Base-by-base conservation (phyloP, 2,888 invertebrate genomes). In the Conistra vaccinii region DNA sequence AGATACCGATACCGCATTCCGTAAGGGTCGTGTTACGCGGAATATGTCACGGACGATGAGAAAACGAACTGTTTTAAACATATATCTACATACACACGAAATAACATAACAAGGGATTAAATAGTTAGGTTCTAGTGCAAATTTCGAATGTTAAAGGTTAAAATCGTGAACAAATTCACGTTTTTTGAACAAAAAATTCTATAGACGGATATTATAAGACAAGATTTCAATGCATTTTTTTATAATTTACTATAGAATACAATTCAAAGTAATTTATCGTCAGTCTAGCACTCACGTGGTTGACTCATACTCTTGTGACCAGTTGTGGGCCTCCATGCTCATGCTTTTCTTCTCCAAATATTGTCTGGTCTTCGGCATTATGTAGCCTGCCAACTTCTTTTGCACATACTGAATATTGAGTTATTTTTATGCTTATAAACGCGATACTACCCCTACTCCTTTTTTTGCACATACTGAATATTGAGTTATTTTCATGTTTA, bases 1-100 rank as follows among this genome's bases (percentile, higher is more conserved):
- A 83, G 67, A 80, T 69, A 80, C 68, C 69, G 67, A 80, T 69
- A 80, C 68, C 69, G 70, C 87, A 84, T 86, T 79, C 77, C 70
- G 29, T 23, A 32, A 75, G 80, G 80, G 70, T 86, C 83, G 80
- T 57, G 67, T 85, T 86, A 69, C 85, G 70, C 4, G 35, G 71
- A 72, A 75, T 78, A 76, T 65, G 84, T 80, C 76, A 73, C 53
- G 61, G 69, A 57, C 58, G 68, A 76, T 76, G 74, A 66, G 57
- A 65, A 67, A 53, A 55, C n/a, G 53, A 53, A 60, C 29, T 68
- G 26, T 58, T 42, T 42, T 23, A n/a, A n/a, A n/a, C n/a, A n/a
- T n/a, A n/a, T 5, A 26, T 35, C 39, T 48, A 45, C 17, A 29
- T 17, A 26, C 5, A 35, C 42, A 60, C 2, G 20, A 57, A 48